Evolutionary conservation across 2,888 invertebrate genomes (phyloP).

Genomic region (Ditula angustiorana): DNA sequence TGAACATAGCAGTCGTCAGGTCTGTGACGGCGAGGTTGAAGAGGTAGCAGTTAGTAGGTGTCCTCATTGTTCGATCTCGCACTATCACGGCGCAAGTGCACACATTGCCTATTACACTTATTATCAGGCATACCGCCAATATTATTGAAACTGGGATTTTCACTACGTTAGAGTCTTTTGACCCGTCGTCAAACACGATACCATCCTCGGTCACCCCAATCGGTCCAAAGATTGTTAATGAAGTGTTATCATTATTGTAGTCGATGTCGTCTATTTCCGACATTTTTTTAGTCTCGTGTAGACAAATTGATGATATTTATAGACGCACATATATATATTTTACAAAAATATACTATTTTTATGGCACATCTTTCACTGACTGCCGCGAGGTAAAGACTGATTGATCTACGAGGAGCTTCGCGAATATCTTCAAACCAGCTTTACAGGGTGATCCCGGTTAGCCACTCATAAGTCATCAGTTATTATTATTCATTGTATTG

Average conservation of each 20-base stretch:
- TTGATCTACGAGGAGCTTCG: constrained; percentile 50
- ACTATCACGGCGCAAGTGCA: constrained; percentile 91
- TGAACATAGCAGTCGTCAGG: constrained; percentile 88
- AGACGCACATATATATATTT: not conserved
- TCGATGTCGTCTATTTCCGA: constrained; percentile 37
- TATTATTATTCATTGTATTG: constrained; percentile 12
- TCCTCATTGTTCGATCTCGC: constrained; percentile 91
- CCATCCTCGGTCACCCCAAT: constrained; percentile 66
- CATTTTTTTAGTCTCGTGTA: constrained; percentile 12
- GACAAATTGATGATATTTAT: not conserved
- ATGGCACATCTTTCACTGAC: constrained; percentile 48
- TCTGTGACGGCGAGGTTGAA: constrained; percentile 92
- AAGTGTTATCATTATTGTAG: constrained; percentile 60
- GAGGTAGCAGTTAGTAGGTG: constrained; percentile 93
- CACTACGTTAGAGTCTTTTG: constrained; percentile 80
- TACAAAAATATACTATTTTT: not conserved
- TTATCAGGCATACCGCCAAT: constrained; percentile 87
- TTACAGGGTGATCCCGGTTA: constrained; percentile 52
- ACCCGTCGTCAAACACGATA: constrained; percentile 66
- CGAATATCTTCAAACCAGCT: constrained; percentile 47
- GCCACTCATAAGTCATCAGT: not conserved
- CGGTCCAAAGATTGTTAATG: constrained; percentile 68
- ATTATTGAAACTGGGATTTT: constrained; percentile 79
- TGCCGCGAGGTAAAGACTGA: constrained; percentile 56
- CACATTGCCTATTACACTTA: constrained; percentile 90